phyloP scores from a whole-genome alignment of 2,888 invertebrate species.

The Griposia aprilina region DNA sequence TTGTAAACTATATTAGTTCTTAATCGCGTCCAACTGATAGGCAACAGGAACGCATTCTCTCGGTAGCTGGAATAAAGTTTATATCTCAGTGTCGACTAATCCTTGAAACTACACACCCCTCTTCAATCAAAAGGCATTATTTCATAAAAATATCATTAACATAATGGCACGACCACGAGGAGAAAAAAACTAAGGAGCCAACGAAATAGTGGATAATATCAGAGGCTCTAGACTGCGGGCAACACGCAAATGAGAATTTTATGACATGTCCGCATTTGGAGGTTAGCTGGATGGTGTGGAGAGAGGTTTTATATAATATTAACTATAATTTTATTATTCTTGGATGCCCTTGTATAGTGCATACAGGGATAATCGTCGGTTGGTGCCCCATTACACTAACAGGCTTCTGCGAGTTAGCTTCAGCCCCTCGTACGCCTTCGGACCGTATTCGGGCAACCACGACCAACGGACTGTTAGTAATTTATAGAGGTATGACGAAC shows the following conservation, averaged over 20 bases:
- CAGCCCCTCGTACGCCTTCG: too few species aligned
- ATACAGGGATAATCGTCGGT: too few species aligned
- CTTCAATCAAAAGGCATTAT: constrained; percentile 52
- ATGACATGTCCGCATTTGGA: constrained; percentile 74
- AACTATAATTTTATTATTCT: background rate
- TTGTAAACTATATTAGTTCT: too few species aligned
- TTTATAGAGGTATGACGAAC: too few species aligned
- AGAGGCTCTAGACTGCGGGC: constrained; percentile 50
- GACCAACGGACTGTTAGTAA: too few species aligned
- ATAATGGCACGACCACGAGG: constrained; percentile 44
- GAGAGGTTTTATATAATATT: background rate
- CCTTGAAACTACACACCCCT: constrained; percentile 32
- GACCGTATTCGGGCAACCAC: too few species aligned
- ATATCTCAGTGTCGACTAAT: background rate
- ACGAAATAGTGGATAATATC: constrained; percentile 66
- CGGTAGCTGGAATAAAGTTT: background rate
- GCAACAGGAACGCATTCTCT: too few species aligned
- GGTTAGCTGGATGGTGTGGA: constrained; percentile 49
- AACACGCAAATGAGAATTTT: constrained; percentile 80
- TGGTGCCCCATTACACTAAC: too few species aligned
- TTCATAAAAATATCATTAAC: constrained; percentile 65
- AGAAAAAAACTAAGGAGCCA: constrained; percentile 62
- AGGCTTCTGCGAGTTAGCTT: too few species aligned
- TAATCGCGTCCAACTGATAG: too few species aligned
- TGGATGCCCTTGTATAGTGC: too few species aligned